A percentile compares a stretch with the other conserved stretches of the same genome.
Conservation (phyloP, 1,140 invertebrate species). For the Drosophila tani region DNA sequence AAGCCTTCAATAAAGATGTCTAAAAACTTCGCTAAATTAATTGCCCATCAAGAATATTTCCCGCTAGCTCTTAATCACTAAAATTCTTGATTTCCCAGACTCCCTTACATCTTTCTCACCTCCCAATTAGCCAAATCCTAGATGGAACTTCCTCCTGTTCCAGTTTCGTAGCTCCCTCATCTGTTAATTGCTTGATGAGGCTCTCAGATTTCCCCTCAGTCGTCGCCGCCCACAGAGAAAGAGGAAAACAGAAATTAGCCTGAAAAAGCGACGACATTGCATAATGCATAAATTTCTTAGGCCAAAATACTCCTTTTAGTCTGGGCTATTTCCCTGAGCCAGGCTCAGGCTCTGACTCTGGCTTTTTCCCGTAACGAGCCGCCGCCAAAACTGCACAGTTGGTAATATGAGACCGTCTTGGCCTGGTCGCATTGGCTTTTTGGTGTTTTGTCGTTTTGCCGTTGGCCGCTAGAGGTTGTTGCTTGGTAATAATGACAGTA, state of each 20-base stretch:
- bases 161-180: conserved; percentile 13
- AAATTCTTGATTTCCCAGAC: too few species aligned
- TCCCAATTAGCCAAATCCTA: conserved; percentile 2
- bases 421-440: conserved; percentile 40
- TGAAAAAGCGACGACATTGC: conserved; percentile 60
- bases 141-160: background rate
- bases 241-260: conserved; percentile 43
- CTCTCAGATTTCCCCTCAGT: conserved; percentile 14
- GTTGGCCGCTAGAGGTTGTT: conserved; percentile 70
- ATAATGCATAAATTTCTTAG: conserved; percentile 73
- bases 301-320: conserved; percentile 37
- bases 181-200: conserved; percentile 34
- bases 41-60: background rate
- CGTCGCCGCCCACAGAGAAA: conserved; percentile 3
- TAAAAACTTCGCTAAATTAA: background rate
- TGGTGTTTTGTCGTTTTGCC: conserved; percentile 48
- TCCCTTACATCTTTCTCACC: background rate
- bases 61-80: background rate
- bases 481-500: conserved; percentile 82
- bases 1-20: background rate
- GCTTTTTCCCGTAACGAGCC: conserved; percentile 74
- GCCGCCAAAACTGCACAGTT: conserved; percentile 63
- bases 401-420: conserved; percentile 73
- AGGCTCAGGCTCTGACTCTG: conserved; percentile 6
- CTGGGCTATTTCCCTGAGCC: conserved; percentile 20